phyloP scores from a whole-genome alignment of 2,113 vertebrate genomes.

The Diphyllodes magnificus region DNA sequence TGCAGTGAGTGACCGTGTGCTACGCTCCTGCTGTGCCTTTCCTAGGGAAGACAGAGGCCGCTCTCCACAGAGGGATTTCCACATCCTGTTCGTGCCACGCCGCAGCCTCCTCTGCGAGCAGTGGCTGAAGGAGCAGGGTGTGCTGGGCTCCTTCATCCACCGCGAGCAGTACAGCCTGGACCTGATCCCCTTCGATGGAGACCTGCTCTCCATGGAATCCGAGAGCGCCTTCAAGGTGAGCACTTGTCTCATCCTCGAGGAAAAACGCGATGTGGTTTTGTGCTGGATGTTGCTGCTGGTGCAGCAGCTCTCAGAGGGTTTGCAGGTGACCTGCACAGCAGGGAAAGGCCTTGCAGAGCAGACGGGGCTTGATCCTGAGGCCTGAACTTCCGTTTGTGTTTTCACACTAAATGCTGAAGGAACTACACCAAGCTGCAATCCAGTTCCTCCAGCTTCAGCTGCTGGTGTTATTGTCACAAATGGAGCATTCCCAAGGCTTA shows the following conservation, averaged over 20 bases:
- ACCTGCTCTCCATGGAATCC: conserved; percentile 96
- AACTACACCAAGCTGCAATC: rapidly evolving
- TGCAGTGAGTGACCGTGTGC: background rate
- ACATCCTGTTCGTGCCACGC: conserved; percentile 93
- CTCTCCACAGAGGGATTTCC: conserved; percentile 83
- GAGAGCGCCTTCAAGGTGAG: conserved; percentile 90
- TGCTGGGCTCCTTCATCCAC: conserved; percentile 87
- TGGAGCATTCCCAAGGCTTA: rapidly evolving
- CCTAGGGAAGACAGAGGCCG: conserved; percentile 87
- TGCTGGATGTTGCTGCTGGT: background rate
- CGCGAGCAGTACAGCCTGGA: conserved; percentile 94
- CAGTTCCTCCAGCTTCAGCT: background rate
- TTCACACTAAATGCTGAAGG: background rate
- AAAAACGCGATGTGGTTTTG: rapidly evolving
- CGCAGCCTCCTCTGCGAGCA: conserved; percentile 94
- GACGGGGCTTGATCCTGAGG: rapidly evolving
- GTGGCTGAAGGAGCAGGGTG: conserved; percentile 89
- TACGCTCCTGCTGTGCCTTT: background rate
- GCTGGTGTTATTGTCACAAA: background rate
- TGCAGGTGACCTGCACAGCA: background rate
- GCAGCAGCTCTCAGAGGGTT: background rate
- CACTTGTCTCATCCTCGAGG: rapidly evolving
- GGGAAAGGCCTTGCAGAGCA: background rate
- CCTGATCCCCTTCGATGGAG: conserved; percentile 92
- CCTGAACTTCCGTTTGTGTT: background rate